Conservation (phyloP, 2,113 vertebrate species). For the Caranx melampygus region DNA sequence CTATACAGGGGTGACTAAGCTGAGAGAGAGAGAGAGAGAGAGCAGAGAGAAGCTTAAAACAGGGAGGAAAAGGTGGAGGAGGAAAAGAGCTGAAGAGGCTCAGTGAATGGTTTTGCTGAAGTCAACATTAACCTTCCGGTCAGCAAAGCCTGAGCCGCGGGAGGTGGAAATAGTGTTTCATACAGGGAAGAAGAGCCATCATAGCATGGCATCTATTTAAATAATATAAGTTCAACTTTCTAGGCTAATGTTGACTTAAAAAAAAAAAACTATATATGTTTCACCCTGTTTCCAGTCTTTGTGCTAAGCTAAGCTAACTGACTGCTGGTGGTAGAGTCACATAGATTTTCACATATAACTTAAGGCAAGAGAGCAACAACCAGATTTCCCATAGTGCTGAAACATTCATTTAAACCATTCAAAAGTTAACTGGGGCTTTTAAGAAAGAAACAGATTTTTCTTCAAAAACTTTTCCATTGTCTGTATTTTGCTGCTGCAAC, state of each 20-base stretch:
- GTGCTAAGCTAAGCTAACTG: not conserved
- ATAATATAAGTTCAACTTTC: not conserved
- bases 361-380: not conserved
- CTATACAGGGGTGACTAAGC: conserved; percentile 86
- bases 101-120: conserved; percentile 2
- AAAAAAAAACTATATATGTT: not conserved
- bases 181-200: too few relatives aligned
- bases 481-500: not conserved
- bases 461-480: not conserved
- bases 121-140: not conserved
- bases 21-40: conserved; percentile 58
- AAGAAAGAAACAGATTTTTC: not conserved
- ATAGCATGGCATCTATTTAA: not conserved
- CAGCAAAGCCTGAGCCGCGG: not conserved
- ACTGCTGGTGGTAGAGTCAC: not conserved
- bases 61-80: not conserved
- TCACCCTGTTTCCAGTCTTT: not conserved
- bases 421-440: not conserved
- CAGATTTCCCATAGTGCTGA: not conserved
- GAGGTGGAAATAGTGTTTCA: not conserved
- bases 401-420: not conserved
- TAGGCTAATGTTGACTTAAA: not conserved
- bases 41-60: not conserved
- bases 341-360: not conserved
- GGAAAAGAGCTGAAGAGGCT: not conserved